Evolutionary conservation across 2,797 vertebrate species (phyloP).

Genomic region (Eptatretus atami): DNA sequence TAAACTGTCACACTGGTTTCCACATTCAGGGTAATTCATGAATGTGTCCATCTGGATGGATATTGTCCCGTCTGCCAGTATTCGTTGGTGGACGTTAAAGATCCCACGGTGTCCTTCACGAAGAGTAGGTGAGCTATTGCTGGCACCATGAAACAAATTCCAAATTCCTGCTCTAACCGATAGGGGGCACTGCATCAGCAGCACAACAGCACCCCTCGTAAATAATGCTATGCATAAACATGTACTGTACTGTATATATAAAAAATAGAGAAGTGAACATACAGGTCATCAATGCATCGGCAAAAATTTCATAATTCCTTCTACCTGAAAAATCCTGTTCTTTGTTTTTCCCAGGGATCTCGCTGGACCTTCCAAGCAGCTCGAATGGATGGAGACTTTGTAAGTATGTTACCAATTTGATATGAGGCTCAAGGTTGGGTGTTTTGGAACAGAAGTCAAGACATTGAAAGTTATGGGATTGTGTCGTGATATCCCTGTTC

Average conservation of each 20-base stretch:
- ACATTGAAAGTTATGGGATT: too few relatives aligned
- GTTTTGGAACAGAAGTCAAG: background rate
- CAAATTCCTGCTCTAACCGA: too few relatives aligned
- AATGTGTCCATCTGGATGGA: too few relatives aligned
- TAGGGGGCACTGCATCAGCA: background rate
- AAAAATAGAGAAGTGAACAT: background rate
- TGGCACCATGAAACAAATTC: too few relatives aligned
- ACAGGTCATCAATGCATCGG: background rate
- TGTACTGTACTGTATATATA: background rate
- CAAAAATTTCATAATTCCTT: too few relatives aligned
- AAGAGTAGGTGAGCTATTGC: too few relatives aligned
- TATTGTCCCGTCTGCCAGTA: background rate
- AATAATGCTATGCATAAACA: background rate
- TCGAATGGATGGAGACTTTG: constrained; percentile 47
- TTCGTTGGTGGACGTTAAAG: too few relatives aligned
- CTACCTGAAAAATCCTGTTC: background rate
- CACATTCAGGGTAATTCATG: too few relatives aligned
- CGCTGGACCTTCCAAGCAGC: constrained; percentile 85
- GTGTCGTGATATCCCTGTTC: too few relatives aligned
- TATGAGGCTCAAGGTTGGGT: background rate
- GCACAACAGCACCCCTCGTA: background rate
- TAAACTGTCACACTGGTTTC: too few relatives aligned
- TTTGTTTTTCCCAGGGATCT: constrained; percentile 30
- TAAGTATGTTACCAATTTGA: constrained; percentile 18
- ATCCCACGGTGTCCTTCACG: too few relatives aligned